These are phyloP conservation scores for Barnardius zonarius DNA, from an alignment of 2,113 vertebrate species.

Conservation along the genomic window DNA sequence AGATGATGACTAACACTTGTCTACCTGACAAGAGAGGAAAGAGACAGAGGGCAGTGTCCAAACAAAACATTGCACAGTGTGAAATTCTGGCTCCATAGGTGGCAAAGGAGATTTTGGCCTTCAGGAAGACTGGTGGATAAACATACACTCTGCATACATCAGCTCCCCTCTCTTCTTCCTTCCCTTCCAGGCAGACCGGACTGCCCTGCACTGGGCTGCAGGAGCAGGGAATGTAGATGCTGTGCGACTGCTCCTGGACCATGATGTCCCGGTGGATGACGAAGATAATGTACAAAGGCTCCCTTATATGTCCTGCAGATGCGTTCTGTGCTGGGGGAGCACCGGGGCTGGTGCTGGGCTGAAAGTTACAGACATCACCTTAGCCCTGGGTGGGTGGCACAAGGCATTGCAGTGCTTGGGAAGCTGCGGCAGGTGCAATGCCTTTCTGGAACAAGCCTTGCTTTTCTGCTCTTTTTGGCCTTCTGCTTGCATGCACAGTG, in stretches of 20 bases:
- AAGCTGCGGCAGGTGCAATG: not conserved
- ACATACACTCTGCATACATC: not conserved
- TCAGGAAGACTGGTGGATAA: not conserved
- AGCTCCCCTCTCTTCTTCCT: not conserved
- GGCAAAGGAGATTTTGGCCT: not conserved
- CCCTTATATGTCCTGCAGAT: not conserved
- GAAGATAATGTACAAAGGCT: constrained; percentile 76
- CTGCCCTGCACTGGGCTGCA: constrained; percentile 87
- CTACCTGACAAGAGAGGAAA: not conserved
- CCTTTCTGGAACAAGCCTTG: not conserved
- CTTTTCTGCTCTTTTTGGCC: not conserved
- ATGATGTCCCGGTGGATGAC: constrained; percentile 77
- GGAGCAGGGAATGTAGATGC: constrained; percentile 83
- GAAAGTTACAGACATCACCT: not conserved
- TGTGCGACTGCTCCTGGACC: constrained; percentile 81
- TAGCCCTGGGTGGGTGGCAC: not conserved
- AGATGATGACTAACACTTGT: not conserved
- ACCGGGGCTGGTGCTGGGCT: not conserved
- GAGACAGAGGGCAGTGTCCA: not conserved
- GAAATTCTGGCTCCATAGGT: not conserved
- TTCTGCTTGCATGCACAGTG: not conserved
- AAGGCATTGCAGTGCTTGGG: not conserved
- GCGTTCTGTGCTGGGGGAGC: not conserved
- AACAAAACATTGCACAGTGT: not conserved
- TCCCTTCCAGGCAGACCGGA: constrained; percentile 77